Percentiles rank a stretch among this genome's conserved stretches.
Evolutionary conservation across 1,140 invertebrate genomes (phyloP).

Genomic region (Drosophila ficusphila): DNA sequence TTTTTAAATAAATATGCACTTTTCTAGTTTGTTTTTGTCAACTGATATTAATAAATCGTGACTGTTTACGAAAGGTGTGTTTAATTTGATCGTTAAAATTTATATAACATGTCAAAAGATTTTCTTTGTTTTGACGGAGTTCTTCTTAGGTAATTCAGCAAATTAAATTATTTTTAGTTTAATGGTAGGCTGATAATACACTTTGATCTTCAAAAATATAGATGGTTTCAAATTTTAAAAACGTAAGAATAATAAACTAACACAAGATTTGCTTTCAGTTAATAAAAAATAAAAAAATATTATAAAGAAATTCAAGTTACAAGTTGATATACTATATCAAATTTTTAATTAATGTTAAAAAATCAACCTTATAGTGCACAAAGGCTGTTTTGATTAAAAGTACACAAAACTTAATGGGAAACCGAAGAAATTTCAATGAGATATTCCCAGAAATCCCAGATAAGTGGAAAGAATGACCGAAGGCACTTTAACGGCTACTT

Average conservation of each 20-base stretch:
- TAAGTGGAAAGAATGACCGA: constrained; percentile 23
- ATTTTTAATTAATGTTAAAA: background rate
- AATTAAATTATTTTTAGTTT: background rate
- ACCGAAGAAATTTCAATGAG: constrained; percentile 46
- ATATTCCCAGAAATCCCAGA: constrained; percentile 29
- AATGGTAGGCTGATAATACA: background rate
- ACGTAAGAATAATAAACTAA: background rate
- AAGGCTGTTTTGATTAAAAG: constrained; percentile 6
- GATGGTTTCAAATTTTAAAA: no score
- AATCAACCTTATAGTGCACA: background rate
- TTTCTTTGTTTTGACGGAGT: background rate
- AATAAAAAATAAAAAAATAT: no score
- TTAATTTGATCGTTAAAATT: constrained; percentile 3
- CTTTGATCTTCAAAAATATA: background rate
- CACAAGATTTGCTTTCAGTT: background rate
- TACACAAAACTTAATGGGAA: constrained; percentile 19
- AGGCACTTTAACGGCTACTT: constrained; percentile 54
- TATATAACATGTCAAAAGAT: background rate
- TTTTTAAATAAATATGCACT: constrained; percentile 38
- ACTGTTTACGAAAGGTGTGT: constrained; percentile 18
- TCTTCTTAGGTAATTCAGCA: background rate
- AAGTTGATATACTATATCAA: background rate
- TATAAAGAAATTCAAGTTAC: no score
- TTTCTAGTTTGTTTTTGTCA: constrained; percentile 34
- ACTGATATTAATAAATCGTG: constrained; percentile 21